phyloP scores from a whole-genome alignment of 2,888 invertebrate genomes.

The Tridacna gigas region DNA sequence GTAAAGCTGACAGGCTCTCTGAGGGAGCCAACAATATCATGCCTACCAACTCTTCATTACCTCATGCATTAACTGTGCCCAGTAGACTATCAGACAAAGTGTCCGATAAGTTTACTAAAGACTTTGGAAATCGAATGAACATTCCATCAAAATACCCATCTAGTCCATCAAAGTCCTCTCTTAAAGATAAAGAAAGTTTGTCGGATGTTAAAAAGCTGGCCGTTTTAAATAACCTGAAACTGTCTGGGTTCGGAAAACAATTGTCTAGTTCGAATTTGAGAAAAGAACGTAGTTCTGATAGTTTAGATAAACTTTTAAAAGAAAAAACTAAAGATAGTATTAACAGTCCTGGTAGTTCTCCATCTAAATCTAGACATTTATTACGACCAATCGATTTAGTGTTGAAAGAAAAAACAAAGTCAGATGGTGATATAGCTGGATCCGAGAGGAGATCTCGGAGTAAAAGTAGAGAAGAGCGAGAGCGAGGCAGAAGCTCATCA shows the following conservation, averaged over 20 bases:
- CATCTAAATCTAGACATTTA: conserved; percentile 63
- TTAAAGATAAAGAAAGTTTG: conserved; percentile 75
- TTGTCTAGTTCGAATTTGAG: conserved; percentile 60
- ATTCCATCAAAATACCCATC: conserved; percentile 73
- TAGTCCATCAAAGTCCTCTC: conserved; percentile 74
- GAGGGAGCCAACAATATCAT: conserved; percentile 33
- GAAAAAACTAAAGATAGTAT: conserved; percentile 60
- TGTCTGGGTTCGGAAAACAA: conserved; percentile 70
- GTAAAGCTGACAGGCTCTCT: conserved; percentile 39
- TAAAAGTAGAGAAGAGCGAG: conserved; percentile 54
- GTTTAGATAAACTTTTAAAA: conserved; percentile 63
- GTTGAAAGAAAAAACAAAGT: conserved; percentile 62
- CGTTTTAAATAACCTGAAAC: conserved; percentile 70
- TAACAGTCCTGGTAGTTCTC: conserved; percentile 47
- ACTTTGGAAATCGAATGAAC: conserved; percentile 75
- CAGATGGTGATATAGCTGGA: conserved; percentile 64
- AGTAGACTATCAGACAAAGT: conserved; percentile 69
- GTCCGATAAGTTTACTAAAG: conserved; percentile 70
- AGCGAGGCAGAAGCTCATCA: conserved; percentile 57
- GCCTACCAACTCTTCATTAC: conserved; percentile 41
- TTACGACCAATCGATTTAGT: conserved; percentile 60
- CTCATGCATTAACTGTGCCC: conserved; percentile 73
- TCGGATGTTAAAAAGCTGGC: conserved; percentile 75
- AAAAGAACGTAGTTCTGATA: conserved; percentile 64
- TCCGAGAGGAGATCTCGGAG: conserved; percentile 53